Percentiles rank a stretch among this genome's conserved stretches.
Evolutionary conservation across 2,113 vertebrate genomes (phyloP).

Genomic region (Epinephelus lanceolatus): DNA sequence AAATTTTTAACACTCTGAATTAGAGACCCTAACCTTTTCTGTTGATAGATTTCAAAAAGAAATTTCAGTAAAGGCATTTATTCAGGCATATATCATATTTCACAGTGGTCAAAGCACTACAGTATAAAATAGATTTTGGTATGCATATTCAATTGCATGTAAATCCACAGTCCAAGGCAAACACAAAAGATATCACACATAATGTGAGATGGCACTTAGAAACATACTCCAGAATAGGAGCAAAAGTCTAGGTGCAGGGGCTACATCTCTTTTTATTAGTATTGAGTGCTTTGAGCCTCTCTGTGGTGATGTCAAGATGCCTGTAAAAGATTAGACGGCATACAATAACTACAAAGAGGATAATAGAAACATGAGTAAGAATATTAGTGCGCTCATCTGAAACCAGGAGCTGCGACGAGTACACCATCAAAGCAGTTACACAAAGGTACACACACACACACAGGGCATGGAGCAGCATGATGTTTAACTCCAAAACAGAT

Average conservation of each 20-base stretch:
- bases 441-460: background rate
- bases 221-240: background rate
- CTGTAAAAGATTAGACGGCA: conserved; percentile 23
- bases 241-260: background rate
- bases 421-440: conserved; percentile 16
- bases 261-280: background rate
- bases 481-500: conserved; percentile 8
- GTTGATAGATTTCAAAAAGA: background rate
- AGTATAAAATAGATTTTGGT: background rate
- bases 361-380: conserved; percentile 9
- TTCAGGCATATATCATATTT: background rate
- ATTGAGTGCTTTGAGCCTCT: conserved; percentile 16
- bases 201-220: conserved; percentile 13
- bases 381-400: conserved; percentile 17
- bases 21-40: background rate
- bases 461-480: background rate
- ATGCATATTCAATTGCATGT: background rate
- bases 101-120: background rate
- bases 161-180: background rate
- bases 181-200: conserved; percentile 2
- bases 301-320: conserved; percentile 22
- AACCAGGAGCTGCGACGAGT: conserved; percentile 8
- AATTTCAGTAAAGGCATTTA: background rate
- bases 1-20: background rate
- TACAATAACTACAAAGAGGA: background rate